phyloP scores from a whole-genome alignment of 2,113 vertebrate genomes.

The Nothoprocta perdicaria region DNA sequence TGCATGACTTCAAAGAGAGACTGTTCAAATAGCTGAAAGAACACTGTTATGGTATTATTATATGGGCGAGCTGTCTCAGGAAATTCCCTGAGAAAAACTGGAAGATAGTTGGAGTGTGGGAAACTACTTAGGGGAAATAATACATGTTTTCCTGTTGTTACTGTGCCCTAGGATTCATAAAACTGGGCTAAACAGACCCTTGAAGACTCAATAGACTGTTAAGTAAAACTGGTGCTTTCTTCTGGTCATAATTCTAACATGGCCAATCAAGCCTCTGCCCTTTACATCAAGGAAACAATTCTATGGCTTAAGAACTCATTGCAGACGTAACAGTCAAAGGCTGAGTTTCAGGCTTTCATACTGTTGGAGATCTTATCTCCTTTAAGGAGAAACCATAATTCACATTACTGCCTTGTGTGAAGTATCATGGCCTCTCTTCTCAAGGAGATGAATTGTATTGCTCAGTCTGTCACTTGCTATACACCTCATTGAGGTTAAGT shows the following conservation, averaged over 20 bases:
- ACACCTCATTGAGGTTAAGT: neutral
- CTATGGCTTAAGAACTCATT: neutral
- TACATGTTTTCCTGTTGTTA: neutral
- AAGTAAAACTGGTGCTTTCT: neutral
- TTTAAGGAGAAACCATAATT: neutral
- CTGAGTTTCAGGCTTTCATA: neutral
- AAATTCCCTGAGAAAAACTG: neutral
- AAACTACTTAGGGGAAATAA: neutral
- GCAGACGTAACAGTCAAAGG: neutral
- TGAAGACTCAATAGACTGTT: neutral
- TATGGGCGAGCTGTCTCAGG: neutral
- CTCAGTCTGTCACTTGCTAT: neutral
- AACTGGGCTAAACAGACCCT: neutral
- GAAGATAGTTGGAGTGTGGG: neutral
- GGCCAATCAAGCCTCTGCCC: neutral
- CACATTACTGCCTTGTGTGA: neutral
- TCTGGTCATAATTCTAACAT: no score
- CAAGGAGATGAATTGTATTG: neutral
- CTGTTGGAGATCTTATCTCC: neutral
- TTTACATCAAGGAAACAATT: neutral
- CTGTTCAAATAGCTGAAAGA: neutral
- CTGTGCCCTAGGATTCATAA: neutral
- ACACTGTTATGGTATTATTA: neutral
- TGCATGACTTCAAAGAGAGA: neutral
- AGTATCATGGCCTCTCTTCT: neutral